Percentiles rank a stretch among this genome's conserved stretches.
phyloP scores from a whole-genome alignment of 2,888 invertebrate species.

The Norana najaformis region DNA sequence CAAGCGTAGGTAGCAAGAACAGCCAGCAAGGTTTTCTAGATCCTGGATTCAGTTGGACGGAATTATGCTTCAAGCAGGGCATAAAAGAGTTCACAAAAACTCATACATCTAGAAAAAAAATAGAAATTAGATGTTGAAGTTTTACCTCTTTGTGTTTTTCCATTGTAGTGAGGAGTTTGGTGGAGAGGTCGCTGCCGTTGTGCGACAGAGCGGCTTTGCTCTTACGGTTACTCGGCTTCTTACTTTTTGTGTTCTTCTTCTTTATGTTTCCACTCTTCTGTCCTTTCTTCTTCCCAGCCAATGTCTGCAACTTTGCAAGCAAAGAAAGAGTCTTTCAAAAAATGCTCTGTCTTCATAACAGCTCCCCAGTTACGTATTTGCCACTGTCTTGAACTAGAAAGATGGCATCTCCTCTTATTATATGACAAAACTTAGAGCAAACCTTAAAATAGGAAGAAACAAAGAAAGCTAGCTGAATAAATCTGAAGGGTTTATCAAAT shows the following conservation, averaged over 20 bases:
- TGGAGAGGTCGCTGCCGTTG: conserved; percentile 80
- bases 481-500: no score
- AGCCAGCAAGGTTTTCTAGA: no score
- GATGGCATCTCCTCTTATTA: not conserved
- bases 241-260: conserved; percentile 95
- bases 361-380: not conserved
- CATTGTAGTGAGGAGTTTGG: conserved; percentile 97
- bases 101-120: no score
- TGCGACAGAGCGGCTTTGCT: conserved; percentile 93
- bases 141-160: conserved; percentile 93
- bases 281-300: conserved; percentile 74
- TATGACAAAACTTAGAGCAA: no score
- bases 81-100: no score
- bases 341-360: not conserved
- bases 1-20: no score
- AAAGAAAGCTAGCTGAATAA: no score
- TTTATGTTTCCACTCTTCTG: conserved; percentile 78
- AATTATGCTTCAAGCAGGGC: no score
- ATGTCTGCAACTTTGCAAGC: conserved; percentile 32
- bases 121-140: not conserved
- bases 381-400: not conserved
- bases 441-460: no score
- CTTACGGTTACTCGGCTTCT: conserved; percentile 71
- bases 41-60: no score
- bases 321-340: not conserved